These are phyloP conservation scores for Tamias sibiricus DNA, from an alignment of 2,113 vertebrate genomes.

Conservation along the genomic window DNA sequence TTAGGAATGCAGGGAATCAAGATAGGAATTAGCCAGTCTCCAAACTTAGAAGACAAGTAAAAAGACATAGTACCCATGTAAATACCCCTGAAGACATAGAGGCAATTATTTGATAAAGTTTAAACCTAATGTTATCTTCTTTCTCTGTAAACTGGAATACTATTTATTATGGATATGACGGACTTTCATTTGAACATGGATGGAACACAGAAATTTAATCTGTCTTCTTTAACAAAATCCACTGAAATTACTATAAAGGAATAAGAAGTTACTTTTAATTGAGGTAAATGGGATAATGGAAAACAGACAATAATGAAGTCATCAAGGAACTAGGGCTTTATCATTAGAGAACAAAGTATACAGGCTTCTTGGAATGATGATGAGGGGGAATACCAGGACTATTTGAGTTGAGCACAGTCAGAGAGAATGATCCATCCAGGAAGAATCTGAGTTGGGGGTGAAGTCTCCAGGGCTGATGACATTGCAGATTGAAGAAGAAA, in stretches of 20 bases:
- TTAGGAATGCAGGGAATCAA: not conserved
- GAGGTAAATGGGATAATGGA: not conserved
- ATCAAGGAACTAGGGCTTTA: not conserved
- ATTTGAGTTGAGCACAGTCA: not conserved
- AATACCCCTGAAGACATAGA: not conserved
- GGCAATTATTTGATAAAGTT: not conserved
- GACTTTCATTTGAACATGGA: not conserved
- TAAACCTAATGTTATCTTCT: not conserved
- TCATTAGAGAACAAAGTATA: not conserved
- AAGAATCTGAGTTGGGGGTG: not conserved
- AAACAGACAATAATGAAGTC: not conserved
- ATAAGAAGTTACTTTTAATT: not conserved
- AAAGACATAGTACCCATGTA: not conserved
- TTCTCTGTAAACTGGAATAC: conserved; percentile 31
- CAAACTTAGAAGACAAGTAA: not conserved
- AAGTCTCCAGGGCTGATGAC: not conserved
- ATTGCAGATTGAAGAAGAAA: not conserved
- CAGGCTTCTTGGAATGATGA: not conserved
- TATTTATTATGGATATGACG: not conserved
- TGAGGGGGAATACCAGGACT: not conserved
- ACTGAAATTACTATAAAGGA: not conserved
- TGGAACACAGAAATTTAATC: not conserved
- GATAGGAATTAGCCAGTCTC: not conserved
- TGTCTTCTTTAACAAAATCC: not conserved
- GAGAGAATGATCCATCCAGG: not conserved